Base-by-base conservation (phyloP, 1,140 invertebrate genomes). In the Phymorhynchus buccinoides region DNA sequence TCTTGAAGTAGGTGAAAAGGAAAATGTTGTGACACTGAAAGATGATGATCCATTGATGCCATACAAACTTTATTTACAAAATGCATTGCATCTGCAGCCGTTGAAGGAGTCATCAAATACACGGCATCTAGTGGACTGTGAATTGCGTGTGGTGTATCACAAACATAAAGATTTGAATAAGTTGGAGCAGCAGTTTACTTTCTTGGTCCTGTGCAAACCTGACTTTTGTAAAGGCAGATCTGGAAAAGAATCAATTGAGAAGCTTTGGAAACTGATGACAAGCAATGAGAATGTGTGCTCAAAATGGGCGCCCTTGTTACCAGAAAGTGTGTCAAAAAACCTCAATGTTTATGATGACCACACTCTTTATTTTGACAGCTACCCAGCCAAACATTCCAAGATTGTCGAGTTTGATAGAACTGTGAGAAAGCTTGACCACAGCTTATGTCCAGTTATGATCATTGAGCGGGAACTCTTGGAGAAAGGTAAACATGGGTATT, bases 191-290 rank as follows among this genome's bases (percentile, higher is more conserved):
- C 30, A 14, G 32, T 71, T 71, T 71, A 35, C 37, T n/a, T 71
- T 71, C 18, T 27, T 71, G 68, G 37, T 71, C 27, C 30, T 71
- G 68, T 71, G 68, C 37, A 71, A 71, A 35, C 68, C 68, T 71
- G 68, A 71, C 14, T 71, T 71, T 35, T 71, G 30, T 35, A 37
- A 71, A 12, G 30, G 30, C 37, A 37, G 27, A 35, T 37, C 68
- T 35, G 30, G 9, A 71, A 71, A 3, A 71, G 68, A 37, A 12
- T n/a, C 68, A 71, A 16, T 9, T 37, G 30, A 35, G 30, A 71
- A 37, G 37, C 35, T 71, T 71, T 32, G 30, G 30, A 32, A 71
- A 71, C 30, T 71, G 18, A 71, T 71, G 37, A 71, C 68, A 35
- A 27, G 27, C 27, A 27, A 68, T 68, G 62, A 52, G 4, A 62